These are phyloP conservation scores for Scomber colias DNA, from an alignment of 2,113 vertebrate genomes.

Conservation along the genomic window DNA sequence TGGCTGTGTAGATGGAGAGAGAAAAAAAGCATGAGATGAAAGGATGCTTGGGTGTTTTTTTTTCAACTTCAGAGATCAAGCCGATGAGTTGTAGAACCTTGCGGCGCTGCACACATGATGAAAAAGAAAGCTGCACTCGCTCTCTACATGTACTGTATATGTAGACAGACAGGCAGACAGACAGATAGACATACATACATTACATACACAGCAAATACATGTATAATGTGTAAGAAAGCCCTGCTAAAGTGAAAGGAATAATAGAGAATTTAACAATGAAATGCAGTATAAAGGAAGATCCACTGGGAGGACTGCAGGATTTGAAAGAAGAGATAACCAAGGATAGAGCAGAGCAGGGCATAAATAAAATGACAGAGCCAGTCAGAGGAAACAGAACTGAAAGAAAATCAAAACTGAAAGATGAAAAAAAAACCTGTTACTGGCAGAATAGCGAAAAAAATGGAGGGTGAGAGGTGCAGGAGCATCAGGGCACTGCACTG, in stretches of 20 bases:
- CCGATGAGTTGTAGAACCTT: constrained; percentile 76
- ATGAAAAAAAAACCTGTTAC: constrained; percentile 36
- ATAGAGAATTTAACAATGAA: constrained; percentile 18
- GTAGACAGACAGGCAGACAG: background rate
- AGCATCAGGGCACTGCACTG: constrained; percentile 39
- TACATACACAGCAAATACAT: background rate
- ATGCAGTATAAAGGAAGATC: constrained; percentile 21
- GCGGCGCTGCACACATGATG: constrained; percentile 74
- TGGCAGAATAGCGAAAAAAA: constrained; percentile 49
- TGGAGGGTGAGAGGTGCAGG: constrained; percentile 45
- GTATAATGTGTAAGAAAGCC: background rate
- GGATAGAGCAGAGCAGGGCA: constrained; percentile 25
- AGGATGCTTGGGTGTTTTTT: constrained; percentile 64
- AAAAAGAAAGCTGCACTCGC: constrained; percentile 67
- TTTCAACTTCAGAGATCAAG: constrained; percentile 79
- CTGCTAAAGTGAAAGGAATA: constrained; percentile 4
- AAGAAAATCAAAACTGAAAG: constrained; percentile 54
- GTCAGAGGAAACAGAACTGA: constrained; percentile 36
- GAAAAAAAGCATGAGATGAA: constrained; percentile 62
- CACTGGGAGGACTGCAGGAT: constrained; percentile 15
- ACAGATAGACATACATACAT: background rate
- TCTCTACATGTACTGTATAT: constrained; percentile 56
- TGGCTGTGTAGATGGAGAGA: constrained; percentile 24
- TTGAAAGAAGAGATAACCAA: constrained; percentile 33
- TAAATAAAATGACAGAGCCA: constrained; percentile 49